Conservation (phyloP, 2,797 vertebrate species). For the Trachurus trachurus region DNA sequence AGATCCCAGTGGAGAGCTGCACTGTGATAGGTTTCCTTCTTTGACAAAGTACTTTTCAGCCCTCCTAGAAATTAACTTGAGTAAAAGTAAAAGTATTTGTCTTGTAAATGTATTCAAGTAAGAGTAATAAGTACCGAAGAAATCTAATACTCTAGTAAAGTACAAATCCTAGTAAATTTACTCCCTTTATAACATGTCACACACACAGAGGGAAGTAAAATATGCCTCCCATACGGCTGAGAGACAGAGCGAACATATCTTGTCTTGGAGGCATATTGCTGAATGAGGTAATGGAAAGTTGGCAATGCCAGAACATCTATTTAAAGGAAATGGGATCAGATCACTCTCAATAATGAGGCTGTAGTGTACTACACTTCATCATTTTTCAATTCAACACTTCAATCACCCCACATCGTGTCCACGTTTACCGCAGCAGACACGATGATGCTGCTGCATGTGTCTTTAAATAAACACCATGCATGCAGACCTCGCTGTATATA, state of each 20-base stretch:
- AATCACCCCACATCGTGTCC: conserved; percentile 28
- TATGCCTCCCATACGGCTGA: conserved; percentile 47
- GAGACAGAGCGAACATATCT: conserved; percentile 37
- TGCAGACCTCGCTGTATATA: conserved; percentile 12
- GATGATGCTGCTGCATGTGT: neutral
- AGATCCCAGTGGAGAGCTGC: no score
- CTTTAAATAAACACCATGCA: conserved; percentile 31
- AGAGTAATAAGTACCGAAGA: no score
- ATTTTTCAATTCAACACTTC: conserved; percentile 39
- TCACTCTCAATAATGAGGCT: conserved; percentile 53
- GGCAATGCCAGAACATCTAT: conserved; percentile 61
- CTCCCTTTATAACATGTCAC: no score
- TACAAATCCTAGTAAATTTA: no score
- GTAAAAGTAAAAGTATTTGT: no score
- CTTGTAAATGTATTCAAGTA: no score
- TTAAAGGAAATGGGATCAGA: conserved; percentile 57
- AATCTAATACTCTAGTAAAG: no score
- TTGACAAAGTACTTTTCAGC: no score
- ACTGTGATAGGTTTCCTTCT: no score
- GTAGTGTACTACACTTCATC: conserved; percentile 26
- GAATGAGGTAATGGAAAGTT: conserved; percentile 72
- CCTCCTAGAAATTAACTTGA: no score
- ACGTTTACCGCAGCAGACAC: conserved; percentile 8
- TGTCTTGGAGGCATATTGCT: conserved; percentile 63
- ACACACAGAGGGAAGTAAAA: conserved; percentile 30